phyloP scores from a whole-genome alignment of 2,888 invertebrate species.

The Acronicta aceris region DNA sequence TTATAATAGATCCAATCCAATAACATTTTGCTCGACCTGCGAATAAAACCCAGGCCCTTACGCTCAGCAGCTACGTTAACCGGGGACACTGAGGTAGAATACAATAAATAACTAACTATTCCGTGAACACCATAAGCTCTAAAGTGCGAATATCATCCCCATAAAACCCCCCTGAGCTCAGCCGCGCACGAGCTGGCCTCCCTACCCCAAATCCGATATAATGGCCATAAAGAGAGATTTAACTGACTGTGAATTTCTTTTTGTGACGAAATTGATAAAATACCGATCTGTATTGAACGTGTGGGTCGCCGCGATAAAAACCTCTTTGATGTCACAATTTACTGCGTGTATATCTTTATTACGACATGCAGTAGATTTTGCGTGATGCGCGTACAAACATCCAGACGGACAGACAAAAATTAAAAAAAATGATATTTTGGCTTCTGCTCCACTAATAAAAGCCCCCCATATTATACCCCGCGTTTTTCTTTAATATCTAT shows the following conservation, averaged over 20 bases:
- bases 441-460: no score
- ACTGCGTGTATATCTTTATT: slow-evolving; percentile 14
- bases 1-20: no score
- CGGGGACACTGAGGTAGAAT: no score
- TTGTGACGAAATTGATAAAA: slow-evolving; percentile 71
- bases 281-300: slow-evolving; percentile 54
- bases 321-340: slow-evolving; percentile 14
- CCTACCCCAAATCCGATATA: slow-evolving; percentile 47
- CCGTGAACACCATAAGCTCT: slow-evolving; percentile 11
- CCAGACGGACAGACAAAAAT: no score
- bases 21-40: no score
- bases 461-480: no score
- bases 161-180: slow-evolving; percentile 19
- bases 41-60: no score
- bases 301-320: slow-evolving; percentile 49
- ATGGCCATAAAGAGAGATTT: slow-evolving; percentile 66
- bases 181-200: slow-evolving; percentile 9
- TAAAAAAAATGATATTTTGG: no score
- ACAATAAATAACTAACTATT: no score
- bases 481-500: no score
- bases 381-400: no score
- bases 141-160: slow-evolving; percentile 7
- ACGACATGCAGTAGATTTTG: not conserved
- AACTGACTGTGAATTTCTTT: slow-evolving; percentile 63
- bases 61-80: no score